Conservation (phyloP, 2,797 vertebrate genomes). For the Sphaeramia orbicularis region DNA sequence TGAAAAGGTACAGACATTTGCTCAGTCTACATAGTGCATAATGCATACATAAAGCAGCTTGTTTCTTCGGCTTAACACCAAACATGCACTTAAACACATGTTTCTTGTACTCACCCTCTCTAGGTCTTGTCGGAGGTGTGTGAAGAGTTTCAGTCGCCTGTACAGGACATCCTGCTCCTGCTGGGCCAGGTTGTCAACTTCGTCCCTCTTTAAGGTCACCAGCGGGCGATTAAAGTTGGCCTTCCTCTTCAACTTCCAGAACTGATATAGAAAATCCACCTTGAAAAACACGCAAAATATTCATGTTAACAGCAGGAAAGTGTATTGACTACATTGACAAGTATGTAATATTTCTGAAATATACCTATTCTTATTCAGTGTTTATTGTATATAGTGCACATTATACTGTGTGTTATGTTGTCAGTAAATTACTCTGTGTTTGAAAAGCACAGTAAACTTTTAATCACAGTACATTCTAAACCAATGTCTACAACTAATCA, state of each 20-base stretch:
- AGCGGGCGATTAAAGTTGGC: constrained; percentile 93
- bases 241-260: constrained; percentile 98
- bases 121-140: constrained; percentile 95
- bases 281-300: constrained; percentile 11
- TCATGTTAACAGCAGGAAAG: no score
- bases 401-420: no score
- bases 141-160: constrained; percentile 95
- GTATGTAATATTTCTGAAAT: no score
- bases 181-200: constrained; percentile 97
- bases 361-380: no score
- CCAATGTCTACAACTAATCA: constrained; percentile 41
- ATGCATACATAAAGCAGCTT: neutral
- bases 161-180: constrained; percentile 97
- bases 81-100: neutral
- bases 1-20: no score
- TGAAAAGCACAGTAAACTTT: constrained; percentile 24
- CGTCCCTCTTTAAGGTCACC: constrained; percentile 92
- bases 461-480: constrained; percentile 26
- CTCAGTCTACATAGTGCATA: neutral
- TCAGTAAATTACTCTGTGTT: neutral
- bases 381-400: no score
- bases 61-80: neutral
- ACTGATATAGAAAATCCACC: constrained; percentile 97
- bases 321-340: no score
- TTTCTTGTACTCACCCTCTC: constrained; percentile 89